Conservation (phyloP, 2,113 vertebrate genomes). For the Perca flavescens region DNA sequence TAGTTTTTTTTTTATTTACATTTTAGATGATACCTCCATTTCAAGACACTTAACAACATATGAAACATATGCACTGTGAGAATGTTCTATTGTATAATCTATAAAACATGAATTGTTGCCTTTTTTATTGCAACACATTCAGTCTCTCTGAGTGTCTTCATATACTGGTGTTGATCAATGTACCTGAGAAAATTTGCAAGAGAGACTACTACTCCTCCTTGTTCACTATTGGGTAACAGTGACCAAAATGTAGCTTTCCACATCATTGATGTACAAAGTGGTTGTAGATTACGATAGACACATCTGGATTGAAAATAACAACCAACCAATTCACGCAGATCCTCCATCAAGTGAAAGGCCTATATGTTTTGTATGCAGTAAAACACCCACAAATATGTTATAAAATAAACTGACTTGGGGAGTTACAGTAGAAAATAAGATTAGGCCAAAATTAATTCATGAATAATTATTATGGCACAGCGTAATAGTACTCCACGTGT, state of each 20-base stretch:
- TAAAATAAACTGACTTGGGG: background rate
- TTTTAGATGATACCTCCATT: background rate
- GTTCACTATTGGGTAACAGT: slow-evolving; percentile 16
- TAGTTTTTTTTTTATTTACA: slow-evolving; percentile 43
- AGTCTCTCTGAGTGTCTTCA: background rate
- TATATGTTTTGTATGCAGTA: background rate
- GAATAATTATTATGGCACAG: background rate
- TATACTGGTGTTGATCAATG: background rate
- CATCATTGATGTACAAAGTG: background rate
- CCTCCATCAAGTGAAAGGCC: background rate
- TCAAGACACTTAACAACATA: background rate
- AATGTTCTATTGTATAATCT: background rate
- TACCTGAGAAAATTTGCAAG: background rate
- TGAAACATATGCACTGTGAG: background rate
- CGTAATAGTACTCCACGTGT: background rate
- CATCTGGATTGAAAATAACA: background rate
- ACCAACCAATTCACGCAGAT: background rate
- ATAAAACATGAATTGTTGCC: background rate
- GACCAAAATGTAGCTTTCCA: slow-evolving; percentile 38
- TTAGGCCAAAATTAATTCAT: background rate
- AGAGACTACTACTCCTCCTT: background rate
- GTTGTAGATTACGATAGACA: background rate
- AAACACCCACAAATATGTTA: background rate
- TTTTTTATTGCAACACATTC: background rate
- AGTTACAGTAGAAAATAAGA: background rate